Base-by-base conservation (phyloP, 2,113 vertebrate genomes). In the Anhinga rufa region DNA sequence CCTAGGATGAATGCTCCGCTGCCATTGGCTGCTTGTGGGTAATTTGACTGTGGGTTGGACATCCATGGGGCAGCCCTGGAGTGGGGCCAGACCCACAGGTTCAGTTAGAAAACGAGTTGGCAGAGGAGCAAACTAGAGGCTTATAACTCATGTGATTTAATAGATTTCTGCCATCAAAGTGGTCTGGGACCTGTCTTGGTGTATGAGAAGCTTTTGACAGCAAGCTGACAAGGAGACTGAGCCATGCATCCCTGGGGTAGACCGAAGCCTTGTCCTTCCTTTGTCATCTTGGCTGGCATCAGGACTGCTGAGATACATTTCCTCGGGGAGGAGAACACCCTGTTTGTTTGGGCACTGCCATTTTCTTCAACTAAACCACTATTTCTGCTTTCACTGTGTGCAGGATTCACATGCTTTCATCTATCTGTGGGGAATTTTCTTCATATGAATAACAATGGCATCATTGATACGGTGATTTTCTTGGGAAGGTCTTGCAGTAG, bases 401-500 rank as follows among this genome's bases (percentile, higher is more conserved):
- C 16, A 52, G 20, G 72, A 82, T 93, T 75, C 86, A 71, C 38
- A 92, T 19, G 20, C 38, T 91, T 88, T 95, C 77, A 79, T 79
- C 42, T 84, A 10, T 92, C 81, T 89, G 42, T 42, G 22, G 65
- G 65, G 87, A 95, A 79, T 92, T 95, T 89, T 91, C 88, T 86
- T 78, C 83, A 66, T 86, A 86, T 84, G 80, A 89, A 93, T 95
- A 89, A 88, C 58, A 95, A 86, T 74, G 54, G 64, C 29, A 68
- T 84, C 69, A 60, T 13, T 81, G 91, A 92, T 88, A 83, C 1
- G 4, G 58, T 92, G 94, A 93, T 94, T 96, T 96, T 92, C 62
- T 77, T 86, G 62, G 36, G 57, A 84, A 95, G 51, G 32, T 68
- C 55, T 92, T 88, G 86, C 70, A 85, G 58, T 70, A 70, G 25